Base-by-base conservation (phyloP, 2,797 vertebrate genomes). In the Dermochelys coriacea region DNA sequence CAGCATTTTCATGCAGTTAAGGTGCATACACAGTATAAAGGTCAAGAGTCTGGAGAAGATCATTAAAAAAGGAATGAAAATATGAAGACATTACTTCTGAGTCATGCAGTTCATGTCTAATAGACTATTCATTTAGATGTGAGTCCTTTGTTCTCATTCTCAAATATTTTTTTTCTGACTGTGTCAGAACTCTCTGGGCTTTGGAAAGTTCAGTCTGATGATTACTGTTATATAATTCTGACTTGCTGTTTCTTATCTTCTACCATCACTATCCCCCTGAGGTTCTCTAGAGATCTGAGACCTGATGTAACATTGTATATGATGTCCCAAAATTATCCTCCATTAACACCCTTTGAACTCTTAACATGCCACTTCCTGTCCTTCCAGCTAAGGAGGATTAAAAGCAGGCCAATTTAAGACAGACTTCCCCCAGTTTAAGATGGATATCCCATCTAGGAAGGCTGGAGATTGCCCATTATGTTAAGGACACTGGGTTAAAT, bases 111-210 rank as follows among this genome's bases (percentile, higher is more conserved):
- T 80, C 47, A 34, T 47, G 71, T 86, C 55, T 57, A 84, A 81
- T 19, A 71, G 82, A 87, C 80, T 84, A 86, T 68, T 19, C 55
- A 68, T 87, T 90, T 91, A 23, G 11, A 14, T 1, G 27, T 68
- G 59, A 82, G 2, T 81, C 12, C 6, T 81, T 93, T 91, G 84
- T 50, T 2, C 5, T 27, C 12, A 59, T 85, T 47, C 79, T 55
- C 16, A 31, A 52, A 55, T 74, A 34, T 55, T 75, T 59, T 47
- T 77, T 2, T 0, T 2, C 18, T 8, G 0, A 0, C 2, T 50
- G 5, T 84, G 1, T 25, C 82, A 45, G 80, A 71, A 85, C 12
- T 50, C 34, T 49, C 59, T 37, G 59, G 12, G 75, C 21, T 45
- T 64, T 64, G 37, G 41, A 31, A 37, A 57, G 12, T 52, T 86